A percentile compares a stretch with the other conserved stretches of the same genome.
phyloP scores from a whole-genome alignment of 2,113 vertebrate species.

The Stictonetta naevosa region DNA sequence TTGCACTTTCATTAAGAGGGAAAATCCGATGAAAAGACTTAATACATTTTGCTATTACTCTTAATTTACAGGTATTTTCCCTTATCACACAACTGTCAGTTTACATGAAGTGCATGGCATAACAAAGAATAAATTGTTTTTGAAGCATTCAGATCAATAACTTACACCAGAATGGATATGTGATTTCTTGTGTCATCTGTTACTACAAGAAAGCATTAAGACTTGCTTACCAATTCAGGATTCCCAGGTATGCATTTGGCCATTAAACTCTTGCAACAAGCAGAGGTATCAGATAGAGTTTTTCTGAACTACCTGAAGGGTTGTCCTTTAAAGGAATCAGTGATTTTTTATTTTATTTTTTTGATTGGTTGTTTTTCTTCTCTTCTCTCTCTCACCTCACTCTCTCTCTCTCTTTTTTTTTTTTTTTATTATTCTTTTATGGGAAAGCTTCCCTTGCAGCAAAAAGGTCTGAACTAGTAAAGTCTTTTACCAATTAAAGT shows the following conservation, averaged over 20 bases:
- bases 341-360: neutral
- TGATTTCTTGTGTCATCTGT: neutral
- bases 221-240: neutral
- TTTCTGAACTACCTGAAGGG: neutral
- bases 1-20: neutral
- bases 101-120: neutral
- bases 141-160: neutral
- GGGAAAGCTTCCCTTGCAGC: neutral
- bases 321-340: neutral
- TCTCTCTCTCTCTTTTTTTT: neutral
- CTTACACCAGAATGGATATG: neutral
- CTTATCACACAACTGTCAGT: neutral
- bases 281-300: neutral
- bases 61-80: neutral
- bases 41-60: neutral
- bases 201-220: neutral
- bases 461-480: neutral
- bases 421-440: neutral
- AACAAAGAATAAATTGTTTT: neutral
- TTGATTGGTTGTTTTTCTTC: too few relatives aligned
- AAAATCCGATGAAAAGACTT: neutral
- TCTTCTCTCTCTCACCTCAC: neutral
- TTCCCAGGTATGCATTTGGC: neutral
- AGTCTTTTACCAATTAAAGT: neutral
- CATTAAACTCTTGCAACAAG: neutral